Base-by-base conservation (phyloP, 2,888 invertebrate genomes). In the Silvanus unidentatus region DNA sequence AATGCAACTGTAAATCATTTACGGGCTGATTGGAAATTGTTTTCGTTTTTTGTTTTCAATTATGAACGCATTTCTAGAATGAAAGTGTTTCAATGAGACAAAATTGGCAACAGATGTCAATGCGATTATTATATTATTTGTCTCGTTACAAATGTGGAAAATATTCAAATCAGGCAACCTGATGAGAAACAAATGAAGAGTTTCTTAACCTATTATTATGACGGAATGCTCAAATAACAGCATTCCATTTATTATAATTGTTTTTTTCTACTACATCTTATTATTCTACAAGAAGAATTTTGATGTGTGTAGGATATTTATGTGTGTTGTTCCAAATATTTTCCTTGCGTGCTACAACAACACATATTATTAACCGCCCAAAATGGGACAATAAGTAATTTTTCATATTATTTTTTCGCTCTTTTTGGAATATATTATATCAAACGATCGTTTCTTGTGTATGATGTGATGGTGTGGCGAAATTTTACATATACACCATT, bases 161-260 rank as follows among this genome's bases (percentile, higher is more conserved):
- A 22, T 64, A 65, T 65, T 65, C 62, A 65, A 64, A 65, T 65
- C 55, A 59, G 8, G 8, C 3, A 57, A 58, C 42, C 42, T 57
- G 64, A 65, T 65, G 65, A 64, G 64, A 66, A 64, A 60, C 60
- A 64, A 65, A 66, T 64, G 62, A 64, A 64, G 60, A 58, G 62
- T 58, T 59, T 54, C 59, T 50, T 53, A 55, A 57, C 58, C 59
- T 54, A 55, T 57, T 48, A 66, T 66, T 66, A 66, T 49, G 41
- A 39, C 52, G 59, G 64, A 66, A 66, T 66, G 60, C 59, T 57
- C 60, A 58, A 62, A 63, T 58, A 50, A 54, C 59, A 45, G 57
- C 62, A 60, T 60, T 62, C 62, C 61, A 45, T 32, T 45, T 22
- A 22, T 22, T 22, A 22, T 22, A 22, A 22, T 22, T 22, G 22